Evolutionary conservation across 2,797 vertebrate species (phyloP), one percentile per base, ranked within the genome.

Genomic region (Etheostoma nigrum): DNA sequence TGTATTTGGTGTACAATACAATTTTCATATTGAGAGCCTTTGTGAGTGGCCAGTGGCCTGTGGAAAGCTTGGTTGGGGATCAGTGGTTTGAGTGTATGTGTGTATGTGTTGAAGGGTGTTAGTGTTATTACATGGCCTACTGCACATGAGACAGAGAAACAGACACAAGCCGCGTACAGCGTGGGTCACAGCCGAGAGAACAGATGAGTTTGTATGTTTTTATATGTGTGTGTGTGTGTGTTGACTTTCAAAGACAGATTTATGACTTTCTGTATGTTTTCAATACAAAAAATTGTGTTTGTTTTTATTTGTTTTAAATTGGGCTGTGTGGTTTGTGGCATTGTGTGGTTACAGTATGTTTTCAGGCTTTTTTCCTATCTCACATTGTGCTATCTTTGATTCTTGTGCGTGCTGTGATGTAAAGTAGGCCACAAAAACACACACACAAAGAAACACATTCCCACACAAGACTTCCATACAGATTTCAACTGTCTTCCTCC

Each of bases 71-170:
- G 68, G 82, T 79, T 21, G 27, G 72, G 90, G 86, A 89, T 90
- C 89, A 88, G 82, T 76, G 85, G 70, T 67, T 82, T 72, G 70
- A 71, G 72, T 81, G 81, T 77, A 14, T 76, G 76, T 68, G 84
- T 85, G 42, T 81, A 25, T 73, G 77, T 86, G 83, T 81, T 81
- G 68, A 77, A 79, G 60, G 59, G 81, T 90, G 88, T 89, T 87
- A 59, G 76, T 83, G 84, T 89, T 91, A 92, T 93, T 92, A 90
- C 91, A 91, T 90, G 91, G 89, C 82, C 81, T 79, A 18, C 81
- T 93, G 92, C 84, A 82, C 90, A 83, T 82, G 69, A 87, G 82
- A 87, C 86, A 61, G 78, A 86, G 71, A 79, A 81, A 78, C 53
- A 72, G 77, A 76, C 87, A 83, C 72, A 86, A 80, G 83, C 52